Base-by-base conservation (phyloP, 2,888 invertebrate species). In the Microctonus hyperodae region DNA sequence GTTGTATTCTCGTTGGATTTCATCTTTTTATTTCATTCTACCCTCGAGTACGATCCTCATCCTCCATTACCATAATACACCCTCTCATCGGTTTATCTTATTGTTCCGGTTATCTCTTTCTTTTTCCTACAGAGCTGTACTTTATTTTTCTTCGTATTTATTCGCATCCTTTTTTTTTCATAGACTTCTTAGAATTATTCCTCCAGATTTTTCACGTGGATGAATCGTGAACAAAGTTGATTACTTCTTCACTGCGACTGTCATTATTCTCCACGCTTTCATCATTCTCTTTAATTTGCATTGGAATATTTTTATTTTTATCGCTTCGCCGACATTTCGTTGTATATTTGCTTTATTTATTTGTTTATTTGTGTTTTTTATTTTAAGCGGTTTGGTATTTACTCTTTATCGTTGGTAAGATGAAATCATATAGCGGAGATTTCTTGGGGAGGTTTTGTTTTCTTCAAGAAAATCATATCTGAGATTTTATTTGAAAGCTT, bases 51-150 rank as follows among this genome's bases (percentile, higher is more conserved):
- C 55, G 31, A 37, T 67, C 33, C 48, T 37, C 64, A 31, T 48
- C 44, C 37, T 53, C 61, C 62, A 59, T 71, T 68, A 67, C 65
- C 51, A 66, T 68, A 64, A 69, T 63, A 44, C 65, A 68, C 51
- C 31, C 60, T 61, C 55, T 61, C 35, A 37, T 33, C 37, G 58
- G 59, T 71, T 70, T 65, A 65, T 56, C 53, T 58, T 58, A 68
- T 70, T 70, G 66, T 70, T 64, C 56, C 64, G 56, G 22, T 10
- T 23, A 20, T 28, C 48, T 22, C 37, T 53, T 25, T 35, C 16
- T 55, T 65, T 48, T 63, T 28, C 55, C 53, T 48, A 20, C 31
- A 13, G 50, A 55, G 56, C 22, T 35, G 53, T 16, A 11, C n/a
- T 59, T 53, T 23, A 53, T 55, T 48, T 62, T 61, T 44, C 50